Conservation (phyloP, 1,140 invertebrate species). For the Homalodisca vitripennis region DNA sequence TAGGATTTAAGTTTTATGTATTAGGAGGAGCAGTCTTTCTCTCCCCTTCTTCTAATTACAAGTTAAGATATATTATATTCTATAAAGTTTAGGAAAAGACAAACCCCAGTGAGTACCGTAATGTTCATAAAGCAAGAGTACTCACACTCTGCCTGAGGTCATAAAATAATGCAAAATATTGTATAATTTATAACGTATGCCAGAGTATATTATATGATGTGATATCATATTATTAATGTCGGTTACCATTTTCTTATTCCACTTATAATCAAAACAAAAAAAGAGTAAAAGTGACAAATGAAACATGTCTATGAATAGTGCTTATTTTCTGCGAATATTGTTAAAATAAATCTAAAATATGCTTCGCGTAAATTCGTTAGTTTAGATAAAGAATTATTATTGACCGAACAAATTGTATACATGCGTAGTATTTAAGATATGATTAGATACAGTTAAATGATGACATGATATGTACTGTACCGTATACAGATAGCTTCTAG, state of each 20-base stretch:
- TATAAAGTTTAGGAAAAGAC: no score
- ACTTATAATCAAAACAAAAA: constrained; percentile 2
- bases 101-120: no score
- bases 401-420: constrained; percentile 27
- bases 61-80: no score
- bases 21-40: neutral
- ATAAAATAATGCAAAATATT: no score
- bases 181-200: neutral
- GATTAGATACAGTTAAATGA: neutral
- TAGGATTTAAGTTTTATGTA: neutral
- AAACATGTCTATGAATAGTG: constrained; percentile 16
- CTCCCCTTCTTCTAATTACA: neutral
- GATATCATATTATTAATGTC: constrained; percentile 1
- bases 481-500: constrained; percentile 27
- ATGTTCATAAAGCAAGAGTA: no score
- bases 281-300: neutral
- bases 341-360: constrained; percentile 21
- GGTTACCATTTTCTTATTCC: neutral
- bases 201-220: constrained; percentile 1
- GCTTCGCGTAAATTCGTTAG: constrained; percentile 29
- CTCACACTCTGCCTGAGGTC: neutral
- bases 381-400: constrained; percentile 3
- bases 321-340: constrained; percentile 32
- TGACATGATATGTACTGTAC: constrained; percentile 1
- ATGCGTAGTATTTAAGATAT: neutral